Evolutionary conservation across 2,888 invertebrate species (phyloP), one percentile per base, ranked within the genome.

Genomic region (Antitype chi): DNA sequence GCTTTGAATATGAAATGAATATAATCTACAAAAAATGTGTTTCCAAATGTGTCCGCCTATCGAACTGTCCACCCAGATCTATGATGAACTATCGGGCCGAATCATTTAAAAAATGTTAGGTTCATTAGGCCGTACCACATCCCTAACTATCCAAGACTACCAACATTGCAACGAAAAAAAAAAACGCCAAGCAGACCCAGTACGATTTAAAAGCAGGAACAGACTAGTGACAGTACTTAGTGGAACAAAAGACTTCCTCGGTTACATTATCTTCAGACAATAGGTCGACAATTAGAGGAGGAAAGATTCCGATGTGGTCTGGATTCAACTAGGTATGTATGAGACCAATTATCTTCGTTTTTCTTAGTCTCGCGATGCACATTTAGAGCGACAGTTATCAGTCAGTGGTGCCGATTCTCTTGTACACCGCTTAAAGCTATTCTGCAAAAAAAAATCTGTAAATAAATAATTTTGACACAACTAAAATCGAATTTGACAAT

Each of bases 261-360:
- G 80, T 74, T 59, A 62, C 73, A 74, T 82, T 78, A 74, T 69
- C 69, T 68, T 17, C 70, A 57, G 66, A 85, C 84, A 84, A 85
- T 85, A 47, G 78, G 72, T 43, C 59, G 28, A 64, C 76, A 82
- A 85, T 85, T 82, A 78, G 64, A 52, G 38, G n/a, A 47, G 52
- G 49, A 52, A 70, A 70, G 59, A 60, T 43, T 71, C 55, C 8
- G 25, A 47, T 66, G 84, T 43, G 67, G 79, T 63, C 64, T 78
- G 47, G 20, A 23, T 59, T 63, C 38, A 23, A 53, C 66, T 78
- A 59, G 4, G 7, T 63, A 43, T 8, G 15, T 13, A 47, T 9
- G 15, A 49, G 13, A 5, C n/a, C 7, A 11, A 62, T 69, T 64
- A 59, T 68, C 28, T 64, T 43, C 15, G 4, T 25, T 53, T 32